Base-by-base conservation (phyloP, 2,113 vertebrate species). In the Australoheros scitulus region DNA sequence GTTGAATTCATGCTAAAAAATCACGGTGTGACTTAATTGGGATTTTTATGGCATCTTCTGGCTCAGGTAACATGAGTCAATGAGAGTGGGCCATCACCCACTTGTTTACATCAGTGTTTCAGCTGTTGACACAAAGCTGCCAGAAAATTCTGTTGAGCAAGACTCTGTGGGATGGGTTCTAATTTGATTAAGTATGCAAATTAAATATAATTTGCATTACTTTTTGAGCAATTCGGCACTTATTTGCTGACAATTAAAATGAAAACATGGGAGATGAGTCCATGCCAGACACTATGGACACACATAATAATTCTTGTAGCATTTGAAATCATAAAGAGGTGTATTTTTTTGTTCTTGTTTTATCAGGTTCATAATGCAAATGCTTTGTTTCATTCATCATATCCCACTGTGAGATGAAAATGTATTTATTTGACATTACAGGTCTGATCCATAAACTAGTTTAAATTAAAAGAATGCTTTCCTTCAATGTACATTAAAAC, bases 151-250 rank as follows among this genome's bases (percentile, higher is more conserved):
- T 47, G 55, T 50, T 80, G 72, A 88, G 86, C 34, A 22, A 8
- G 72, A 76, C 83, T 90, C 88, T 50, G 61, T 79, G 88, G 87
- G 72, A 80, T 26, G 70, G 76, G 50, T 59, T 89, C 50, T 88
- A 88, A 92, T 92, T 87, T 88, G 70, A 89, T 90, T 72, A 90
- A 86, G 79, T 90, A 82, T 91, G 89, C 65, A 91, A 90, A 92
- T 88, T 1, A 60, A 56, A 74, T 70, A 52, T 77, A 59, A 88
- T 92, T 84, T 85, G 86, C 61, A 89, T 89, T 88, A 76, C 22
- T 76, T 87, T 76, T 86, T 83, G 76, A 87, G 79, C 41, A 80
- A 74, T 86, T 91, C 79, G 80, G 76, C 60, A 75, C 65, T 77
- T 80, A 76, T 61, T 77, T 80, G 70, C 87, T 57, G 26, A 58